Evolutionary conservation across 1,140 invertebrate species (phyloP).

Genomic region (Ceratina australensis): DNA sequence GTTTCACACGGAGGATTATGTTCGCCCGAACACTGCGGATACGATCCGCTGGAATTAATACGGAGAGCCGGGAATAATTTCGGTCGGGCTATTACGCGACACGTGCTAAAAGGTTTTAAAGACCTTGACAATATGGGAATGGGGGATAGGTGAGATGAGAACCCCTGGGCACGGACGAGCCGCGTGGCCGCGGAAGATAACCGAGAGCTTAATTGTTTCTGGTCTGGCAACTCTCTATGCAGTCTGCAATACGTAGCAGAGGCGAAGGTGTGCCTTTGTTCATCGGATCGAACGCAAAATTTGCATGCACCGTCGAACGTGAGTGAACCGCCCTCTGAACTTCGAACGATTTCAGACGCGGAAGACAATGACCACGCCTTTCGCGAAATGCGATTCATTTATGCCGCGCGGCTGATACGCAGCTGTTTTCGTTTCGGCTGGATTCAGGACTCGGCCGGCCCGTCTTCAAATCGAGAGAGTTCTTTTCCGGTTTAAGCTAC

Average conservation of each 20-base stretch:
- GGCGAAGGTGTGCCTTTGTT: constrained; percentile 63
- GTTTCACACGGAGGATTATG: neutral
- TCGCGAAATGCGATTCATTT: constrained; percentile 45
- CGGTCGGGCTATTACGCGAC: neutral
- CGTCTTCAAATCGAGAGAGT: neutral
- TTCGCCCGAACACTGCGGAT: too few species aligned
- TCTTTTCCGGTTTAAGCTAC: constrained; percentile 12
- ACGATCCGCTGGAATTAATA: too few species aligned
- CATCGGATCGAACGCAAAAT: constrained; percentile 60
- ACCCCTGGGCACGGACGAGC: constrained; percentile 53
- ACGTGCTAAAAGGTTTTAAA: constrained; percentile 1
- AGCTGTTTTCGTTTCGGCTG: neutral
- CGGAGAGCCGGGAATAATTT: too few species aligned
- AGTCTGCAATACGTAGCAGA: constrained; percentile 60
- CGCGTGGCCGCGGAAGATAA: constrained; percentile 72
- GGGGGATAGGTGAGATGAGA: constrained; percentile 42
- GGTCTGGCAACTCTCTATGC: constrained; percentile 74
- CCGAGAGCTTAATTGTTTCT: constrained; percentile 75
- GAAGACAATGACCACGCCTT: constrained; percentile 37
- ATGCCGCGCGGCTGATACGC: neutral
- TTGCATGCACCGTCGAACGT: constrained; percentile 57
- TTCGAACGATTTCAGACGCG: constrained; percentile 44
- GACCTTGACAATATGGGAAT: neutral
- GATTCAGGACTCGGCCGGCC: constrained; percentile 9
- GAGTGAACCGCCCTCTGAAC: constrained; percentile 49